Base-by-base conservation (phyloP, 2,888 invertebrate species). In the Apomyelois bistriatella region DNA sequence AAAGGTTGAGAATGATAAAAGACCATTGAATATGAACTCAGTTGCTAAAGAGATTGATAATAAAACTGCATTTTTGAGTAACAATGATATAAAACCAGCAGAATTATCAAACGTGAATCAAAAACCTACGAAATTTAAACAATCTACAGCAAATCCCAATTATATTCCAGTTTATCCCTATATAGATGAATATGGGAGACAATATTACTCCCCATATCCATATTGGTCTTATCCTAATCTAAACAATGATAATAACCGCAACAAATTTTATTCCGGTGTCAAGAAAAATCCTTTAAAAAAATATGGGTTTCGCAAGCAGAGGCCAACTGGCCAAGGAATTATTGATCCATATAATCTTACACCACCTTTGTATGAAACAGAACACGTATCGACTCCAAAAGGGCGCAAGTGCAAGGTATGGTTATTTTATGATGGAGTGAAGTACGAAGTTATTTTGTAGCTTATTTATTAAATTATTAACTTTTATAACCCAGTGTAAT, bases 361-460 rank as follows among this genome's bases (percentile, higher is more conserved):
- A 8, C 17, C 16, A 37, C 28, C 48, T 28, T 12, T 70, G 56
- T 81, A 77, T 57, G 70, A 77, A 49, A 72, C 72, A 0, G 61
- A 70, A 36, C 72, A 79, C 61, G 55, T 68, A 1, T 22, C 64
- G 1, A 68, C 71, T 8, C 63, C 73, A 1, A 64, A 59, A 48
- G 78, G 72, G 0, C 60, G 72, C 36, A 74, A 73, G 52, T 85
- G 88, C 57, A 78, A 70, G 55, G 57, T 83, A 17, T 87, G 86
- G 85, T 61, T 88, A 3, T 72, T 82, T 57, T 76, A 80, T 51
- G 68, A 88, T 40, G 88, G 86, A 17, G 63, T 68, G 0, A 79
- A 80, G 57, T 88, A 86, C 62, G 79, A 85, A 75, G 72, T 87
- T 13, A 55, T 76, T 7, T 59, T 78, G 53, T 79, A 67, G 28